Conservation (phyloP, 2,113 vertebrate species). For the Poecilia latipinna region DNA sequence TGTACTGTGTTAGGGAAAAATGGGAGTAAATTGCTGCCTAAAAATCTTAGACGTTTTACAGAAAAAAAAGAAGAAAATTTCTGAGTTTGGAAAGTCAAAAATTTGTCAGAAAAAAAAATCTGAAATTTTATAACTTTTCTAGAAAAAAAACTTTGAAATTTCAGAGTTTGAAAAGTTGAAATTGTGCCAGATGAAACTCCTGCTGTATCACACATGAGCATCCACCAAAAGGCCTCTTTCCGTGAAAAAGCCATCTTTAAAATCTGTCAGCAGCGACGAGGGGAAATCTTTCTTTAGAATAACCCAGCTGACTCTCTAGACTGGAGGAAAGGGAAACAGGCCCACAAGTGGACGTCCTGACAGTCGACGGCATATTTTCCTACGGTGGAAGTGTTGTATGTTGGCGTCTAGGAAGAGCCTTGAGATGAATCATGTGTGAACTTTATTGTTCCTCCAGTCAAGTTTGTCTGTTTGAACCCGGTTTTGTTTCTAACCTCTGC, state of each 20-base stretch:
- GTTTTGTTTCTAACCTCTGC: conserved; percentile 55
- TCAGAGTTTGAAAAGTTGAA: neutral
- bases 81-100: too few relatives aligned
- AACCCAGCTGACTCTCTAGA: conserved; percentile 4
- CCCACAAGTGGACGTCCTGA: conserved; percentile 41
- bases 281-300: conserved; percentile 54
- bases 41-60: too few relatives aligned
- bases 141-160: too few relatives aligned
- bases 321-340: conserved; percentile 58
- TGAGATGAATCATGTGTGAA: conserved; percentile 71
- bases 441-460: conserved; percentile 75
- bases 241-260: conserved; percentile 34
- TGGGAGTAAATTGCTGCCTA: too few relatives aligned
- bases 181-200: conserved; percentile 3
- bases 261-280: conserved; percentile 48
- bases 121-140: too few relatives aligned
- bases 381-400: conserved; percentile 15
- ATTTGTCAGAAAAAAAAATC: too few relatives aligned
- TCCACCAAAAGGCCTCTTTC: conserved; percentile 44
- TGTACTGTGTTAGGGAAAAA: too few relatives aligned
- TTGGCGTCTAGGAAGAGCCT: conserved; percentile 69
- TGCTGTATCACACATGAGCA: conserved; percentile 39
- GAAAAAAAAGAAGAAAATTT: too few relatives aligned
- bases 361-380: conserved; percentile 53
- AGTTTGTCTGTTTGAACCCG: conserved; percentile 44